phyloP scores from a whole-genome alignment of 2,797 vertebrate genomes.

The Sebastes itinus region DNA sequence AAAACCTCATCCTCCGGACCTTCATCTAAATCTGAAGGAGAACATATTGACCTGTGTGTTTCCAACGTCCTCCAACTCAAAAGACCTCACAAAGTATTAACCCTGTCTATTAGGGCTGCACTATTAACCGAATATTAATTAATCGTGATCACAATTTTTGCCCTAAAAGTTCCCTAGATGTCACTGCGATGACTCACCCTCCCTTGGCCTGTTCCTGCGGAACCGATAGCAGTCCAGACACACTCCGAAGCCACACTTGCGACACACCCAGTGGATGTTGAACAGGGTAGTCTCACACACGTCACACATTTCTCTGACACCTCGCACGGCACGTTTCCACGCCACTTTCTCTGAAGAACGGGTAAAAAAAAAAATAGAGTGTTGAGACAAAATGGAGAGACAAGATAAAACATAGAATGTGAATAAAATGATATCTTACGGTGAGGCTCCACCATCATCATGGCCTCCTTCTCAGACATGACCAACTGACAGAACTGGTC shows the following conservation, averaged over 20 bases:
- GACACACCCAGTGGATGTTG: conserved; percentile 99
- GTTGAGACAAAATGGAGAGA: background rate
- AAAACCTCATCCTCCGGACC: conserved; percentile 95
- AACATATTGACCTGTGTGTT: background rate
- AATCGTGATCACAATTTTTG: too few relatives aligned
- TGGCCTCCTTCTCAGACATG: conserved; percentile 99
- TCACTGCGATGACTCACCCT: conserved; percentile 82
- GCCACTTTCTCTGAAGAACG: conserved; percentile 93
- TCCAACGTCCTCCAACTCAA: background rate
- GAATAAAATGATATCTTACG: conserved; percentile 73
- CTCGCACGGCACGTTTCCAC: conserved; percentile 97
- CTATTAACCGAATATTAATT: too few relatives aligned
- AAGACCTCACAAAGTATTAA: background rate
- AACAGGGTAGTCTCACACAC: conserved; percentile 99
- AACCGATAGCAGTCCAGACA: conserved; percentile 98
- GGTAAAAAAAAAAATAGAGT: background rate
- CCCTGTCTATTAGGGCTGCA: background rate
- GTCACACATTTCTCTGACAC: conserved; percentile 98
- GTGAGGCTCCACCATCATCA: conserved; percentile 99
- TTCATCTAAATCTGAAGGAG: conserved; percentile 89
- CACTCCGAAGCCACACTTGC: conserved; percentile 98
- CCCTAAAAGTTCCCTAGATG: background rate
- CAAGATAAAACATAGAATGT: background rate
- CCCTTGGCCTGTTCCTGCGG: conserved; percentile 90
- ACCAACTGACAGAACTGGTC: conserved; percentile 99